Conservation (phyloP, 2,113 vertebrate genomes). For the Oplegnathus fasciatus region DNA sequence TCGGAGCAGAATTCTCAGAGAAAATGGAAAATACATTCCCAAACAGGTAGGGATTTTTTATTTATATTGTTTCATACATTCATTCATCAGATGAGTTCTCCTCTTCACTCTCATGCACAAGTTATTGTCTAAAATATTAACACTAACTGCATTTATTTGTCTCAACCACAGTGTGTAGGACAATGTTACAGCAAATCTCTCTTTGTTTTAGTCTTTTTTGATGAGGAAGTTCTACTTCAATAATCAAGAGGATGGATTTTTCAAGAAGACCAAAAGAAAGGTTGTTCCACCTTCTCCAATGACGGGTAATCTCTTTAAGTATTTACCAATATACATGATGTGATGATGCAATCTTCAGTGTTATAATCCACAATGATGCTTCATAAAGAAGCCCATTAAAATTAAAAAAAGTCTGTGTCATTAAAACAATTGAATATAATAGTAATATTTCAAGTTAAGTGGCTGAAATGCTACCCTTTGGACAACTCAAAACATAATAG, state of each 20-base stretch:
- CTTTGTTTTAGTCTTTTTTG: slow-evolving; percentile 91
- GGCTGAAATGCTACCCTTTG: neutral
- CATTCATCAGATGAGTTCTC: neutral
- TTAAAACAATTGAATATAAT: neutral
- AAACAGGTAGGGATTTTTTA: slow-evolving; percentile 88
- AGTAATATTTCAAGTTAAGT: neutral
- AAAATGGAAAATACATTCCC: slow-evolving; percentile 98
- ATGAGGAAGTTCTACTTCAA: slow-evolving; percentile 99
- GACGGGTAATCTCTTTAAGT: slow-evolving; percentile 88
- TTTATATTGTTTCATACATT: neutral
- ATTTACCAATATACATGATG: neutral
- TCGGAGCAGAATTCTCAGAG: slow-evolving; percentile 96
- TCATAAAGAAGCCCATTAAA: neutral
- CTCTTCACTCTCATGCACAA: neutral
- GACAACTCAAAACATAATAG: neutral
- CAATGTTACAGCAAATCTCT: neutral
- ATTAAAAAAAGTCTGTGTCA: neutral
- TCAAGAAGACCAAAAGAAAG: slow-evolving; percentile 99
- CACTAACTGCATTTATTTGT: neutral
- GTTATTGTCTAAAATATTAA: neutral
- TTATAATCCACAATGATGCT: neutral
- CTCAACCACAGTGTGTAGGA: neutral
- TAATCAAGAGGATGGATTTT: slow-evolving; percentile 99
- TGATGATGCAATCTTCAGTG: neutral
- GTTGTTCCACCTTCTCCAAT: slow-evolving; percentile 98